phyloP scores from a whole-genome alignment of 2,888 invertebrate species.

The Girardia tigrina region DNA sequence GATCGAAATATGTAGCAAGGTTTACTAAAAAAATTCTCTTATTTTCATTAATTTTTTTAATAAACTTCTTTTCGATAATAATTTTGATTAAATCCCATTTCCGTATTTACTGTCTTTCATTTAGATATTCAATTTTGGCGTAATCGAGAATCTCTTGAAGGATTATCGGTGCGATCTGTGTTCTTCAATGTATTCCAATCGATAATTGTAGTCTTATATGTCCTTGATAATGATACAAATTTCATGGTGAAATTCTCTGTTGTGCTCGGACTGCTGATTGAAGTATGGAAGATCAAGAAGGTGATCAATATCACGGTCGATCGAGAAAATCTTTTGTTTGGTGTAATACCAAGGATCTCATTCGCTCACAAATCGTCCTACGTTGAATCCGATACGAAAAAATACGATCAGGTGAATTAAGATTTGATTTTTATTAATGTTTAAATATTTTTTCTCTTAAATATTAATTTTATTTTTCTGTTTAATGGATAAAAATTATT shows the following conservation, averaged over 20 bases:
- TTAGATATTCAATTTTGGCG: constrained; percentile 98
- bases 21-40: no score
- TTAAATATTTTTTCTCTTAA: constrained; percentile 23
- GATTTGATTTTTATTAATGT: constrained; percentile 28
- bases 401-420: constrained; percentile 63
- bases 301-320: constrained; percentile 55
- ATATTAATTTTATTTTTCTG: no score
- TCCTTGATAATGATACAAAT: constrained; percentile 94
- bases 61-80: neutral
- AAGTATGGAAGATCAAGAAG: constrained; percentile 98
- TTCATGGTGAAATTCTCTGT: constrained; percentile 84
- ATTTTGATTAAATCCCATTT: no score
- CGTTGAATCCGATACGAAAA: constrained; percentile 75
- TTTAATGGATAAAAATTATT: no score
- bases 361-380: constrained; percentile 91
- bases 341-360: constrained; percentile 64
- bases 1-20: no score
- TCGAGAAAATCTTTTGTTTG: constrained; percentile 62
- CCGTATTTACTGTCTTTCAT: no score
- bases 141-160: constrained; percentile 84
- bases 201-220: constrained; percentile 79
- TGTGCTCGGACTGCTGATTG: constrained; percentile 80
- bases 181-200: constrained; percentile 97
- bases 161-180: constrained; percentile 83
- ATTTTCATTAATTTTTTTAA: no score